Percentiles rank a stretch among this genome's conserved stretches.
Conservation (phyloP, 2,113 vertebrate genomes). For the Laticauda laticaudata region DNA sequence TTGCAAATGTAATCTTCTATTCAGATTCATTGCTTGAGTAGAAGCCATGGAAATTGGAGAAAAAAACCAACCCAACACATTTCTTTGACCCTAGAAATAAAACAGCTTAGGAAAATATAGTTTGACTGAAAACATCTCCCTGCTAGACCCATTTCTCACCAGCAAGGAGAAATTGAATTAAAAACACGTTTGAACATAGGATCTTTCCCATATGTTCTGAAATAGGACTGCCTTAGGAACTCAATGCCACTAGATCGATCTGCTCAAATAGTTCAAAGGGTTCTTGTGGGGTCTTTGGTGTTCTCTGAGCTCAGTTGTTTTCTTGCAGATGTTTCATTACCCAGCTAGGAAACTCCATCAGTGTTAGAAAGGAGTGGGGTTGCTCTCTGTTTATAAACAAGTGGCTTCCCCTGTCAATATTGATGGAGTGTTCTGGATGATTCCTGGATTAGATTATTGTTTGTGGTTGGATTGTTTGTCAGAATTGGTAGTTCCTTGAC, state of each 20-base stretch:
- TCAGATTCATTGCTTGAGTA: neutral
- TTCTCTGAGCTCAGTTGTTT: neutral
- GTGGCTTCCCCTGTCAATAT: no score
- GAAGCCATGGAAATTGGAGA: neutral
- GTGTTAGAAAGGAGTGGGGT: neutral
- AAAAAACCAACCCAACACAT: neutral
- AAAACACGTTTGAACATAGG: neutral
- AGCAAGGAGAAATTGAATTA: neutral
- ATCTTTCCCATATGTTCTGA: neutral
- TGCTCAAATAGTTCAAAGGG: no score
- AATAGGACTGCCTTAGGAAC: neutral
- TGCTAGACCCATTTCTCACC: neutral
- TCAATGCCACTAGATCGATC: neutral
- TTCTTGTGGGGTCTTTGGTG: neutral
- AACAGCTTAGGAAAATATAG: neutral
- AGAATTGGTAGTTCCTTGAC: no score
- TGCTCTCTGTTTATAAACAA: no score
- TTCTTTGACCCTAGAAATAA: neutral
- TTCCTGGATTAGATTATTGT: no score
- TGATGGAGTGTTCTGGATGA: no score
- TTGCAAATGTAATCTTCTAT: neutral
- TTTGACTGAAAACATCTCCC: neutral
- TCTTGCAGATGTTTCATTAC: neutral
- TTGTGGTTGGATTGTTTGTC: no score
- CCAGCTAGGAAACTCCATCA: neutral